Conservation (phyloP, 2,888 invertebrate genomes). For the Ochropacha duplaris region DNA sequence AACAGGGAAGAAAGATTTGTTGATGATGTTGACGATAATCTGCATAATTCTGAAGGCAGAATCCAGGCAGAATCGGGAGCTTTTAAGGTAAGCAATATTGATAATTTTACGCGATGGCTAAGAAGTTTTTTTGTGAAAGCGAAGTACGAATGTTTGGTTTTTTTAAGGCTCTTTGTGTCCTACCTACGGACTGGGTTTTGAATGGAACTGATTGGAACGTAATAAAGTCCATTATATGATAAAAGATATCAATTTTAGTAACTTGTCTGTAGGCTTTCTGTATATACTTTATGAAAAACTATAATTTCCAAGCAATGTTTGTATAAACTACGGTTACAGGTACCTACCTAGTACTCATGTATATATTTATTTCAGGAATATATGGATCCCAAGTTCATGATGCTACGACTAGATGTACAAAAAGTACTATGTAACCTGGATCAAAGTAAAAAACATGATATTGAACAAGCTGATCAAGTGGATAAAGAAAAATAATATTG, state of each 20-base stretch:
- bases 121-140: no score
- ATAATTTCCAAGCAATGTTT: no score
- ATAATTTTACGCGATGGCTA: constrained; percentile 2
- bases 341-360: no score
- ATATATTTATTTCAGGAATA: constrained; percentile 57
- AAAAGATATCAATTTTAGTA: no score
- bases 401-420: constrained; percentile 74
- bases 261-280: no score
- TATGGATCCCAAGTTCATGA: constrained; percentile 77
- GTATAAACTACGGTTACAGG: no score
- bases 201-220: no score
- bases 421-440: constrained; percentile 70
- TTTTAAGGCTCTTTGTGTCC: no score
- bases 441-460: constrained; percentile 48
- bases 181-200: no score
- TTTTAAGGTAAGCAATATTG: constrained; percentile 40
- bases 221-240: no score
- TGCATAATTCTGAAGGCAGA: constrained; percentile 30
- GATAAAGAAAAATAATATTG: constrained; percentile 24
- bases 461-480: constrained; percentile 29
- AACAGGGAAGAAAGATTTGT: constrained; percentile 17
- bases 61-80: constrained; percentile 39
- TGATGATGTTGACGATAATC: constrained; percentile 20
- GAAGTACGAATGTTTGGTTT: no score
- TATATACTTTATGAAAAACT: no score